These are phyloP conservation scores for Rhagophthalmus giganteus DNA, from an alignment of 2,888 invertebrate species.

Conservation along the genomic window DNA sequence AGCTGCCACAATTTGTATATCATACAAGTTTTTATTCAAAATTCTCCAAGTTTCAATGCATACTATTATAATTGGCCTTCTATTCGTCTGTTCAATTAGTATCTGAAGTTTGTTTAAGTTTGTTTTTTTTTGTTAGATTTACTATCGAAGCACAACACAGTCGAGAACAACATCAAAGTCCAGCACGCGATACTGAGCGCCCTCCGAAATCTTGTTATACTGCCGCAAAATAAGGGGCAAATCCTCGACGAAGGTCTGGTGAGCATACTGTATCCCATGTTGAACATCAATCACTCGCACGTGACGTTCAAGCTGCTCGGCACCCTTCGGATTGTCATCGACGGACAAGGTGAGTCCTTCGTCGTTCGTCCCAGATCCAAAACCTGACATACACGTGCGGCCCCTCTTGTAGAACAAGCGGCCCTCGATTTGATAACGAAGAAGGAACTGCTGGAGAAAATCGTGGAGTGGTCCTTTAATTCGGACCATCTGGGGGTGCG, in stretches of 20 bases:
- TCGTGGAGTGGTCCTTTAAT: slow-evolving; percentile 76
- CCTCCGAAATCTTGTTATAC: slow-evolving; percentile 75
- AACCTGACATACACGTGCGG: too few species aligned
- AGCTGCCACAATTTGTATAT: too few species aligned
- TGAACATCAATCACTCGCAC: slow-evolving; percentile 67
- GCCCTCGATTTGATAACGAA: slow-evolving; percentile 69
- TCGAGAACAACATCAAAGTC: slow-evolving; percentile 63
- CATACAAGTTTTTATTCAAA: too few species aligned
- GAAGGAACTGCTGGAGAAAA: slow-evolving; percentile 64
- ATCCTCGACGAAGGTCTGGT: slow-evolving; percentile 75
- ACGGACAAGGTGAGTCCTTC: too few species aligned
- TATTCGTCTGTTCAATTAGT: too few species aligned
- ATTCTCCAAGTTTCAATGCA: too few species aligned
- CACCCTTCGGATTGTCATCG: slow-evolving; percentile 82
- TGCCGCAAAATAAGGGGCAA: slow-evolving; percentile 72
- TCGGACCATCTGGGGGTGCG: slow-evolving; percentile 83
- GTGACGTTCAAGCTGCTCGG: slow-evolving; percentile 87
- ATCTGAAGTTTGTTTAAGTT: too few species aligned
- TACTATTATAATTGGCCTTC: too few species aligned
- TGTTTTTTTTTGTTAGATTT: slow-evolving; percentile 48
- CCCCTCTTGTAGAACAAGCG: slow-evolving; percentile 66
- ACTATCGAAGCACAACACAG: slow-evolving; percentile 61
- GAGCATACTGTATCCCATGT: slow-evolving; percentile 69
- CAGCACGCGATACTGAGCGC: slow-evolving; percentile 79
- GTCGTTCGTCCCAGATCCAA: too few species aligned